Conservation (phyloP, 2,888 invertebrate species). For the Apodemia zela region DNA sequence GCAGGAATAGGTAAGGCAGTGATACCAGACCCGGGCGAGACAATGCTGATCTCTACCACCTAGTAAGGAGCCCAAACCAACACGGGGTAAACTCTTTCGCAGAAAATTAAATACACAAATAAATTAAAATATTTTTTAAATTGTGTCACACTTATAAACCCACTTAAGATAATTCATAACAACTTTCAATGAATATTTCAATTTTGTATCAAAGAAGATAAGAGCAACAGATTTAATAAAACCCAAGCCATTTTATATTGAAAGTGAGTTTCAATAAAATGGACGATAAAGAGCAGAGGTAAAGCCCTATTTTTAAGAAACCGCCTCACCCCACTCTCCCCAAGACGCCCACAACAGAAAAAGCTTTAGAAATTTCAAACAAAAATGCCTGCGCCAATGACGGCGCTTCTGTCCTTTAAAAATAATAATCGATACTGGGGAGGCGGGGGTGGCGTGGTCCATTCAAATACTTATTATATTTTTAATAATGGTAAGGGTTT, state of each 20-base stretch:
- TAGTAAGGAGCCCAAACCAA: too few species aligned
- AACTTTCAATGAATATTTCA: constrained; percentile 3
- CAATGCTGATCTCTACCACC: too few species aligned
- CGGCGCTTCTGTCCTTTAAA: constrained; percentile 47
- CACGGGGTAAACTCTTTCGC: too few species aligned
- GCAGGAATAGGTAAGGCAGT: too few species aligned
- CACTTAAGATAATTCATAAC: not conserved
- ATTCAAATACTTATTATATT: constrained; percentile 17
- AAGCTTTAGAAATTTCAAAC: constrained; percentile 71
- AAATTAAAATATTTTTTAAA: too few species aligned
- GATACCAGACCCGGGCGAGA: too few species aligned
- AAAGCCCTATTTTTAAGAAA: constrained; percentile 46
- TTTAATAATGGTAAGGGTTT: constrained; percentile 7
- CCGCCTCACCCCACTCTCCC: constrained; percentile 46
- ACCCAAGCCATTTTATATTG: constrained; percentile 19
- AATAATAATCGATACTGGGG: constrained; percentile 55
- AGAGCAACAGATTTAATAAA: constrained; percentile 18
- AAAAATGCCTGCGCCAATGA: constrained; percentile 69
- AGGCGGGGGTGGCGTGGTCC: constrained; percentile 28
- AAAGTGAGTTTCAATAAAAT: constrained; percentile 23
- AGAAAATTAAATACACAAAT: too few species aligned
- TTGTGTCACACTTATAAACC: not conserved
- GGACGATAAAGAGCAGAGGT: constrained; percentile 21
- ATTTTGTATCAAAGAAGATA: constrained; percentile 15
- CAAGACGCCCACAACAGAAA: constrained; percentile 69